phyloP scores from a whole-genome alignment of 2,797 vertebrate genomes.

The Malacoctenus gilli region DNA sequence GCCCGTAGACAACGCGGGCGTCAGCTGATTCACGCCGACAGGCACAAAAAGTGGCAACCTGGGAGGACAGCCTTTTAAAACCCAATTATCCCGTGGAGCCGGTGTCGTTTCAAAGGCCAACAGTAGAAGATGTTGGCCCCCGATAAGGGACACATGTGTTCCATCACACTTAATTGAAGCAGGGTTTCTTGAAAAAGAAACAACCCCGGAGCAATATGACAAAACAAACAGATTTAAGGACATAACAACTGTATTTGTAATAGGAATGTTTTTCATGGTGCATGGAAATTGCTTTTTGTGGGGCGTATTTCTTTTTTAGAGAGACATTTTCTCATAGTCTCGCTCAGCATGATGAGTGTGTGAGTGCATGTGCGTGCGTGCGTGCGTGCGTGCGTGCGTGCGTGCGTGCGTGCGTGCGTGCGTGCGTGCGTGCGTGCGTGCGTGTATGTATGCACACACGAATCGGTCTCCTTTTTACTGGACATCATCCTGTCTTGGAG shows the following conservation, averaged over 20 bases:
- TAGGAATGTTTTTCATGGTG: slow-evolving; percentile 63
- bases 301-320: slow-evolving; percentile 39
- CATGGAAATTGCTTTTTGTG: slow-evolving; percentile 51
- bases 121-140: slow-evolving; percentile 73
- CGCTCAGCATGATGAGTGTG: slow-evolving; percentile 21
- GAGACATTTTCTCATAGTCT: slow-evolving; percentile 31
- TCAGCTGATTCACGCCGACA: slow-evolving; percentile 73
- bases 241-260: slow-evolving; percentile 75
- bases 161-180: slow-evolving; percentile 80
- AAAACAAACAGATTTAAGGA: slow-evolving; percentile 80
- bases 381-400: neutral
- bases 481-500: slow-evolving; percentile 74
- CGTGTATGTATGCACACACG: no score
- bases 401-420: slow-evolving; percentile 19
- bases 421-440: no score
- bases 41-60: slow-evolving; percentile 66
- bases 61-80: slow-evolving; percentile 75
- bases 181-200: slow-evolving; percentile 75
- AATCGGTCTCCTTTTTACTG: slow-evolving; percentile 73
- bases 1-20: slow-evolving; percentile 54
- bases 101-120: slow-evolving; percentile 72
- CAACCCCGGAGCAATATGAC: slow-evolving; percentile 71
- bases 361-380: neutral
- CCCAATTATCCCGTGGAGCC: slow-evolving; percentile 74
- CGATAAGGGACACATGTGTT: slow-evolving; percentile 80